phyloP scores from a whole-genome alignment of 2,797 vertebrate species.

The Enoplosus armatus region DNA sequence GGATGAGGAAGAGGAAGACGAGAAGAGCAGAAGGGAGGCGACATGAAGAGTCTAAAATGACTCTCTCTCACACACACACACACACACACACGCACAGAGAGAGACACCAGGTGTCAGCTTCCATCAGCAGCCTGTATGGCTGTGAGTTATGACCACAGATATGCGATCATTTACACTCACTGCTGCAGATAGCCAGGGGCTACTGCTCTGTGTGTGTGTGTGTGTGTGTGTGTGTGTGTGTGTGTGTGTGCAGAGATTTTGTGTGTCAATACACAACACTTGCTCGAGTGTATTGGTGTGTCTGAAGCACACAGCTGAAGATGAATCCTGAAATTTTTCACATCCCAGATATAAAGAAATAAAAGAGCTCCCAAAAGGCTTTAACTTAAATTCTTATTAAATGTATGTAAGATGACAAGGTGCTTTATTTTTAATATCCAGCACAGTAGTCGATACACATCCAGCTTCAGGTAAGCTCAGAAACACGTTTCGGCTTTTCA shows the following conservation, averaged over 20 bases:
- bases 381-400: background rate
- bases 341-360: background rate
- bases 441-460: background rate
- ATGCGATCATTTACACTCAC: conserved; percentile 76
- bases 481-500: background rate
- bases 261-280: conserved; percentile 12
- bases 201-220: conserved; percentile 21
- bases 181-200: conserved; percentile 55
- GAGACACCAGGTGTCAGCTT: conserved; percentile 65
- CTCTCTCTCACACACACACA: conserved; percentile 30
- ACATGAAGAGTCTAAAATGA: conserved; percentile 74
- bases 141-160: conserved; percentile 77
- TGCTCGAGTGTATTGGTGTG: background rate
- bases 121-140: conserved; percentile 57
- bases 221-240: conserved; percentile 17
- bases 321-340: background rate
- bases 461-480: background rate
- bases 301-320: background rate
- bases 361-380: background rate
- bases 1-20: conserved; percentile 58
- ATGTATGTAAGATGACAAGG: background rate
- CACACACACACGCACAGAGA: conserved; percentile 27
- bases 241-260: background rate
- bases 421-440: background rate
- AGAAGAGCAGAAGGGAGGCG: conserved; percentile 57